phyloP scores from a whole-genome alignment of 2,797 vertebrate species.

The Babyrousa celebensis region DNA sequence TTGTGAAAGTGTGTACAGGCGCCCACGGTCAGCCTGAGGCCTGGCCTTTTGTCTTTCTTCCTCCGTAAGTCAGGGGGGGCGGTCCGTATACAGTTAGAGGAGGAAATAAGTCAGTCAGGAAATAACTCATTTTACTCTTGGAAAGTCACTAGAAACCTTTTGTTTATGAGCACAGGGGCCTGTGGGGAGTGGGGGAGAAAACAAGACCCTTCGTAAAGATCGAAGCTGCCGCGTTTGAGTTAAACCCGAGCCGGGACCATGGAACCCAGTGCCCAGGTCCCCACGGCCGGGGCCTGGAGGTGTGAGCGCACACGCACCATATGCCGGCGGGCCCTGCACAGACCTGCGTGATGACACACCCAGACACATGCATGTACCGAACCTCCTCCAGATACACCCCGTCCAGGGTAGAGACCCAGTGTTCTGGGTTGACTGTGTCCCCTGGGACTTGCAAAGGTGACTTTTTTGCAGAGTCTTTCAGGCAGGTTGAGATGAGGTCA shows the following conservation, averaged over 20 bases:
- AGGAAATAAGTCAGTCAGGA: constrained; percentile 30
- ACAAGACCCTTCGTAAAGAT: not conserved
- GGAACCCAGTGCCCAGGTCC: not conserved
- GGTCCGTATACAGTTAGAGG: not conserved
- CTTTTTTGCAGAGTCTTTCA: not conserved
- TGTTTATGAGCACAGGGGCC: not conserved
- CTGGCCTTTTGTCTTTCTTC: not conserved
- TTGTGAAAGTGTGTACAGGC: not conserved
- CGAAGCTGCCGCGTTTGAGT: not conserved
- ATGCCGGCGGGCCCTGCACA: accelerated
- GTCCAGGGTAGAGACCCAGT: not conserved
- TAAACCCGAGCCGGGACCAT: not conserved
- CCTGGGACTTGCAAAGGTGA: not conserved
- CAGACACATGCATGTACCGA: accelerated
- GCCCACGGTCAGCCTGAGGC: not conserved
- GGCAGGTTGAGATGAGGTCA: not conserved
- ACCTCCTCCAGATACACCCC: not conserved
- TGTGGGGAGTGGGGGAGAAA: not conserved
- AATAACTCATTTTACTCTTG: not conserved
- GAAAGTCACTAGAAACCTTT: constrained; percentile 16
- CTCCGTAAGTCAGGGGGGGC: not conserved
- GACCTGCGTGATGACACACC: not conserved
- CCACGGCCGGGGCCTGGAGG: not conserved
- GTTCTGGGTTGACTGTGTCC: not conserved
- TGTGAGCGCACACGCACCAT: accelerated